A percentile compares a stretch with the other conserved stretches of the same genome.
Evolutionary conservation across 2,888 invertebrate species (phyloP).

Genomic region (Fabriciana adippe): DNA sequence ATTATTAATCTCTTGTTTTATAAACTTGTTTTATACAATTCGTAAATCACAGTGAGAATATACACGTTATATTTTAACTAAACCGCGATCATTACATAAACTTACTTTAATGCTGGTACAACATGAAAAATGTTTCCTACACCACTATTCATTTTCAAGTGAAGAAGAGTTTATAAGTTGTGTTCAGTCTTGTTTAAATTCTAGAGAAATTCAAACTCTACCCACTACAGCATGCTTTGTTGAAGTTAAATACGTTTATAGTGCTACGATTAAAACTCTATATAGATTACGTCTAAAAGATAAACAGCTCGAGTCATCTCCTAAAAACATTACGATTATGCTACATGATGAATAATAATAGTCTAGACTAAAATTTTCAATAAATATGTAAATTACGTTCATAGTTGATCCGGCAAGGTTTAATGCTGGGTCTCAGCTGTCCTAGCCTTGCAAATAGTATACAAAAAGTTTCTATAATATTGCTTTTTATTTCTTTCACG

Average conservation of each 20-base stretch:
- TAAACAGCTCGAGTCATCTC: slow-evolving; percentile 39
- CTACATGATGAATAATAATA: slow-evolving; percentile 43
- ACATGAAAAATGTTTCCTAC: slow-evolving; percentile 14
- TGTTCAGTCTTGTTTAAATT: slow-evolving; percentile 61
- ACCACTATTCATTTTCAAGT: slow-evolving; percentile 26
- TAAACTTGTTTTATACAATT: slow-evolving; percentile 14
- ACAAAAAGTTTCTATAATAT: slow-evolving; percentile 32
- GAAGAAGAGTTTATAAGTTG: slow-evolving; percentile 43
- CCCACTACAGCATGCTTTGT: slow-evolving; percentile 60
- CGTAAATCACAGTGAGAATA: slow-evolving; percentile 8
- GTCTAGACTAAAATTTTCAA: slow-evolving; percentile 62
- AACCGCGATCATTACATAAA: background rate
- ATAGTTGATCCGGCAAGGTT: slow-evolving; percentile 54
- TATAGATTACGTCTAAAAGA: slow-evolving; percentile 41
- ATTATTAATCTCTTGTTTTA: slow-evolving; percentile 54
- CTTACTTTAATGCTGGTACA: slow-evolving; percentile 11
- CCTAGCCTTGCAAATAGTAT: slow-evolving; percentile 46
- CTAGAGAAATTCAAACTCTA: slow-evolving; percentile 70
- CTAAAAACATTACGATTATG: slow-evolving; percentile 36
- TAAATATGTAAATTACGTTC: slow-evolving; percentile 65
- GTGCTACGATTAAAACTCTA: slow-evolving; percentile 41
- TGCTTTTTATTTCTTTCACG: slow-evolving; percentile 43
- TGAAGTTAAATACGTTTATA: slow-evolving; percentile 48
- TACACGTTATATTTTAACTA: background rate
- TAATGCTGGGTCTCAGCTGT: slow-evolving; percentile 51